Conservation (phyloP, 2,888 invertebrate species). For the Pasiphila rectangulata region DNA sequence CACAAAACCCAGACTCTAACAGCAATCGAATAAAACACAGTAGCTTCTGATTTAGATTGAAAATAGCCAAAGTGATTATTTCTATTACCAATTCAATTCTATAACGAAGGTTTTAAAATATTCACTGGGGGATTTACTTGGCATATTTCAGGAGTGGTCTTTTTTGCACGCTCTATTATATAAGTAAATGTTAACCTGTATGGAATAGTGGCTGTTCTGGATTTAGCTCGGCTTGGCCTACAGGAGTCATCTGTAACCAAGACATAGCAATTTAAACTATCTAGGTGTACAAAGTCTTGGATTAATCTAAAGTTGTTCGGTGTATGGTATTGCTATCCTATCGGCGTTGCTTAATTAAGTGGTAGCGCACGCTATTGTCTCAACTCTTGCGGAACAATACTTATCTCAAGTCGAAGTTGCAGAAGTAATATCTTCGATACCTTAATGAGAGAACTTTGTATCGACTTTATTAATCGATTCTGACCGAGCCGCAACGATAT, state of each 20-base stretch:
- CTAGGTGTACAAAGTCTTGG: conserved; percentile 41
- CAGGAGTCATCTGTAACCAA: conserved; percentile 79
- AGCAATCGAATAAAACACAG: no score
- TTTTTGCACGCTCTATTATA: conserved; percentile 27
- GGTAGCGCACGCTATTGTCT: conserved; percentile 74
- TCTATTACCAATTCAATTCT: no score
- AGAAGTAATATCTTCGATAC: conserved; percentile 78
- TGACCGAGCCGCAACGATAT: conserved; percentile 54
- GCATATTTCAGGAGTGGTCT: conserved; percentile 12
- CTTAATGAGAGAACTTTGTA: conserved; percentile 79
- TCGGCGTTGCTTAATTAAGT: conserved; percentile 73
- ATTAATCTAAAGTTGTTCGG: conserved; percentile 59
- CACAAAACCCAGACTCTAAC: no score
- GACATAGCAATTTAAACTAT: conserved; percentile 32
- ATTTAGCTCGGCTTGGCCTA: conserved; percentile 80
- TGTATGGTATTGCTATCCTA: conserved; percentile 53
- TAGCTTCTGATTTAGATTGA: no score
- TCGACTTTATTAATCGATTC: conserved; percentile 75
- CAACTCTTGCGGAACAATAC: conserved; percentile 73
- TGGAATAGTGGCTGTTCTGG: conserved; percentile 77
- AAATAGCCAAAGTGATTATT: no score
- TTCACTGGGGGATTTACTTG: neutral
- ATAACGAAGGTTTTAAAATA: no score
- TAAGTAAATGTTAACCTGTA: conserved; percentile 72
- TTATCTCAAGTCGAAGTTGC: conserved; percentile 73